phyloP scores from a whole-genome alignment of 2,888 invertebrate genomes.

The Cosmia trapezina region DNA sequence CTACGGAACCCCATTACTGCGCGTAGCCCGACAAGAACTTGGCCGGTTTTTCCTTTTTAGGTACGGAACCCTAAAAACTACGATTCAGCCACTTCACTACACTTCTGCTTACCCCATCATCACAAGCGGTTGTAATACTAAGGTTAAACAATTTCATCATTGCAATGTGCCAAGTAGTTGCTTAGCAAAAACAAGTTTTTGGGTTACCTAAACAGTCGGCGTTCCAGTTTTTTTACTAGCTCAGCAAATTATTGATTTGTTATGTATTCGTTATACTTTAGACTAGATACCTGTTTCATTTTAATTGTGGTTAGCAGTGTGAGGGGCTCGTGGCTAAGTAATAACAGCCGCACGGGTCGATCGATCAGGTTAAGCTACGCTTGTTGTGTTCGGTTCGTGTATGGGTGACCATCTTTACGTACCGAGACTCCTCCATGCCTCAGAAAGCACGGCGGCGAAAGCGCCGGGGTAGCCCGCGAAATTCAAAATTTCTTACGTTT shows the following conservation, averaged over 20 bases:
- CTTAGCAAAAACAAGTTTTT: slow-evolving; percentile 77
- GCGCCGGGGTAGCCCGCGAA: too few species aligned
- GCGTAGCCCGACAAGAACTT: too few species aligned
- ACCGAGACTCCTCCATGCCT: too few species aligned
- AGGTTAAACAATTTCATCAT: slow-evolving; percentile 35
- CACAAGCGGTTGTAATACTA: neutral
- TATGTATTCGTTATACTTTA: slow-evolving; percentile 46
- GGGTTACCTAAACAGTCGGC: slow-evolving; percentile 76
- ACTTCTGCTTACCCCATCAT: neutral
- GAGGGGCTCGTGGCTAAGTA: too few species aligned
- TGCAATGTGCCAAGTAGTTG: slow-evolving; percentile 58
- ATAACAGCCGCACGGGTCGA: too few species aligned
- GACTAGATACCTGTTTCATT: slow-evolving; percentile 5
- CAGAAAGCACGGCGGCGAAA: too few species aligned
- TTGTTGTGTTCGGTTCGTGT: too few species aligned
- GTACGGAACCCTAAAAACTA: neutral
- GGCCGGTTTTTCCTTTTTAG: too few species aligned
- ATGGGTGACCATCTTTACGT: too few species aligned
- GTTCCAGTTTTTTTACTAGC: slow-evolving; percentile 74
- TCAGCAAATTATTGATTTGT: slow-evolving; percentile 69
- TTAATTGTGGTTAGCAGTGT: neutral
- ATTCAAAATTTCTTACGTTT: too few species aligned
- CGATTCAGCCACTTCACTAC: neutral
- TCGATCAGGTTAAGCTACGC: too few species aligned
- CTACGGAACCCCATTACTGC: too few species aligned